These are phyloP conservation scores for Sycophila sp. DNA, from an alignment of 1,140 invertebrate genomes.

Conservation along the genomic window DNA sequence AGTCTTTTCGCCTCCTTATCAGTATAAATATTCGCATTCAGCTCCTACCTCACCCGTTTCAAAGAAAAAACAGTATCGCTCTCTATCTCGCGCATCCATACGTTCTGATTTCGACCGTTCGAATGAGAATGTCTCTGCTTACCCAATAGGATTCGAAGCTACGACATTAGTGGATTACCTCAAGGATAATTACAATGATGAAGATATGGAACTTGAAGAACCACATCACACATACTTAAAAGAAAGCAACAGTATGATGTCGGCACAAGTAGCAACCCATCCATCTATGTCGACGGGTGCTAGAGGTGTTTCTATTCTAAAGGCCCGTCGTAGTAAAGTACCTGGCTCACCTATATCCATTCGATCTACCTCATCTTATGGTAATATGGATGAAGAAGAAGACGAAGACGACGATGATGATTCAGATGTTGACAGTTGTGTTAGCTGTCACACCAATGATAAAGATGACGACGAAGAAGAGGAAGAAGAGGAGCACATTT, in stretches of 20 bases:
- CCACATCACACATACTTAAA: slow-evolving; percentile 40
- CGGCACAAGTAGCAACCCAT: slow-evolving; percentile 47
- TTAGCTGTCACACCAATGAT: background rate
- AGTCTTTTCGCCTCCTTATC: slow-evolving; percentile 41
- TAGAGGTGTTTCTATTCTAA: slow-evolving; percentile 52
- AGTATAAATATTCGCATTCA: slow-evolving; percentile 57
- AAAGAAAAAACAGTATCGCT: slow-evolving; percentile 46
- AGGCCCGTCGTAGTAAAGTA: slow-evolving; percentile 48
- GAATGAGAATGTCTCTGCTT: slow-evolving; percentile 53
- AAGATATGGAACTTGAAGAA: slow-evolving; percentile 60
- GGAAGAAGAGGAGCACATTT: slow-evolving; percentile 27
- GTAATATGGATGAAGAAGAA: slow-evolving; percentile 37
- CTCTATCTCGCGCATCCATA: slow-evolving; percentile 45
- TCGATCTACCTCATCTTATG: slow-evolving; percentile 50
- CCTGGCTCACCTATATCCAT: slow-evolving; percentile 53
- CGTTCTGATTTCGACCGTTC: slow-evolving; percentile 55
- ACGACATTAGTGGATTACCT: slow-evolving; percentile 52
- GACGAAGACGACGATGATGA: slow-evolving; percentile 36
- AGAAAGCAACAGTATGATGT: slow-evolving; percentile 42
- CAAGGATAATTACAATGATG: slow-evolving; percentile 64
- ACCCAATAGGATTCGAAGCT: slow-evolving; percentile 55
- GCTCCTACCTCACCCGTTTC: slow-evolving; percentile 55
- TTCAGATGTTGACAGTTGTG: slow-evolving; percentile 44
- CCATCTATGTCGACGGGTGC: slow-evolving; percentile 49
- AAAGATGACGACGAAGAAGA: slow-evolving; percentile 38